phyloP scores from a whole-genome alignment of 2,113 vertebrate genomes.

The Clarias macrocephalus region DNA sequence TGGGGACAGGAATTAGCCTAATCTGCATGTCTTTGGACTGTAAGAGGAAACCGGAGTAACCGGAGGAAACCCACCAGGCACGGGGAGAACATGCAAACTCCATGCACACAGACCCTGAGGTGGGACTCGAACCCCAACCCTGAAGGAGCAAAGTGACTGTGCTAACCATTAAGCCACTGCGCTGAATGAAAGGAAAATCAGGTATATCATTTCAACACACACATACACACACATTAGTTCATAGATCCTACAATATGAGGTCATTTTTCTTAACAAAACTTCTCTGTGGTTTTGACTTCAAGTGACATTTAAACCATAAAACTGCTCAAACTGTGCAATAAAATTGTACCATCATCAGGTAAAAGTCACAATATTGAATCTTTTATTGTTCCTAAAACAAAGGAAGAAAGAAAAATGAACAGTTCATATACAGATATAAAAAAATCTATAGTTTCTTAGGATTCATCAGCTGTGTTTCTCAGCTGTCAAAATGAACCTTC shows the following conservation, averaged over 20 bases:
- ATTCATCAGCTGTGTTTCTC: background rate
- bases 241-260: background rate
- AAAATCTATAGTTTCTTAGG: background rate
- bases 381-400: background rate
- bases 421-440: background rate
- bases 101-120: no score
- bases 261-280: background rate
- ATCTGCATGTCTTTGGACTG: no score
- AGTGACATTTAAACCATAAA: background rate
- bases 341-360: background rate
- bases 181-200: background rate
- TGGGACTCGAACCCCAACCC: no score
- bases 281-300: background rate
- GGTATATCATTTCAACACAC: background rate
- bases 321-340: background rate
- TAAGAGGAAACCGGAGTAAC: no score
- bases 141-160: no score
- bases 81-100: no score
- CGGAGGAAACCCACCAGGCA: no score
- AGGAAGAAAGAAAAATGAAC: no score
- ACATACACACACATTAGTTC: background rate
- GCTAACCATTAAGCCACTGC: no score
- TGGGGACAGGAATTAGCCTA: no score
- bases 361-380: background rate
- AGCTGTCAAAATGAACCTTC: background rate